Conservation (phyloP, 1,140 invertebrate species). For the Papilio xuthus region DNA sequence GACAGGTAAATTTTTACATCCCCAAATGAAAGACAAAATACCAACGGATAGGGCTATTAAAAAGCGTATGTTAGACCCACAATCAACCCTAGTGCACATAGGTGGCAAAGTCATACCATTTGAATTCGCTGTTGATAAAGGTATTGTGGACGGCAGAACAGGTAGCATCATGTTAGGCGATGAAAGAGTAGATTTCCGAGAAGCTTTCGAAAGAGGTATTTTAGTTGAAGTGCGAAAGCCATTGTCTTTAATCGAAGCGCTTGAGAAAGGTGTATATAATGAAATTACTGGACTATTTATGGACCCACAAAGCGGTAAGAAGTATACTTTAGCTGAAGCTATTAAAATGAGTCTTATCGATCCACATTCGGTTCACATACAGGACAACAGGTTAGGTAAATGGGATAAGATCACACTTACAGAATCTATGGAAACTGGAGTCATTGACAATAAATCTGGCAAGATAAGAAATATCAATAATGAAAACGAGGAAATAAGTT, state of each 20-base stretch:
- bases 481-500: slow-evolving; percentile 86
- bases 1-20: slow-evolving; percentile 87
- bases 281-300: slow-evolving; percentile 88
- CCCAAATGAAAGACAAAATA: slow-evolving; percentile 87
- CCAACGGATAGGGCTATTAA: slow-evolving; percentile 89
- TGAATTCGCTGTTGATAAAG: slow-evolving; percentile 89
- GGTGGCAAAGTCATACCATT: slow-evolving; percentile 90
- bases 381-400: slow-evolving; percentile 89
- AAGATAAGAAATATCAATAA: slow-evolving; percentile 86
- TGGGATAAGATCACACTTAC: slow-evolving; percentile 88
- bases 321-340: slow-evolving; percentile 88
- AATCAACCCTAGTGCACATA: slow-evolving; percentile 89
- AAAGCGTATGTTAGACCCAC: slow-evolving; percentile 90
- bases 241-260: slow-evolving; percentile 91
- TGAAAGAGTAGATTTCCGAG: slow-evolving; percentile 89
- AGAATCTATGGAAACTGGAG: slow-evolving; percentile 88
- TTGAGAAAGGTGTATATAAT: slow-evolving; percentile 92
- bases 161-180: slow-evolving; percentile 86
- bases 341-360: slow-evolving; percentile 89
- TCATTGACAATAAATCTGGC: slow-evolving; percentile 88
- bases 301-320: slow-evolving; percentile 89
- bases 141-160: slow-evolving; percentile 88
- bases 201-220: slow-evolving; percentile 93
- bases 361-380: slow-evolving; percentile 91
- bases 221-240: slow-evolving; percentile 91